Evolutionary conservation across 2,113 vertebrate species (phyloP).

Genomic region (Phaetusa simplex): DNA sequence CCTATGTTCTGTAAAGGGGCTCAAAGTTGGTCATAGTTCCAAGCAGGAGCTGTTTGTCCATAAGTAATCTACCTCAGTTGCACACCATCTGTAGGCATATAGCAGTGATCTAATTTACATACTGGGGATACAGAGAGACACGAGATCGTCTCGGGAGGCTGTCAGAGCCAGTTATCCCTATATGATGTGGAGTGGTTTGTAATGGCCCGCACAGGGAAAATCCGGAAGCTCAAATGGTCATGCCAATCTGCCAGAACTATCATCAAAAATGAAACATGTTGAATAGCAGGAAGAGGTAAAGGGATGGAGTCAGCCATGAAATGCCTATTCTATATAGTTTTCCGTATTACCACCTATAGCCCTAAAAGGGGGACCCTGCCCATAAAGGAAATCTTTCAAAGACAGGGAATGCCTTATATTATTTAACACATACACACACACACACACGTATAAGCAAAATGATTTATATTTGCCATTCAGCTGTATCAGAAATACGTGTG

Average conservation of each 20-base stretch:
- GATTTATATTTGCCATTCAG: background rate
- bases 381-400: background rate
- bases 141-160: background rate
- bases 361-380: background rate
- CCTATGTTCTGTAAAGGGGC: background rate
- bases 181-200: background rate
- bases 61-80: background rate
- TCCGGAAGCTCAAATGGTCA: background rate
- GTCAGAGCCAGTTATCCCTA: background rate
- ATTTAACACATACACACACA: background rate
- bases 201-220: background rate
- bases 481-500: background rate
- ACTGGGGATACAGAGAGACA: background rate
- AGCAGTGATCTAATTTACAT: background rate
- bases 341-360: background rate
- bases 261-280: background rate
- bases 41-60: background rate
- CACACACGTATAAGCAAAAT: background rate
- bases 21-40: background rate
- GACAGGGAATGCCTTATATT: background rate
- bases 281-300: background rate
- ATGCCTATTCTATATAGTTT: background rate
- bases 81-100: background rate
- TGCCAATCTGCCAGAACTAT: background rate
- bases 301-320: background rate